phyloP scores from a whole-genome alignment of 2,113 vertebrate genomes.

The Hydrochoerus hydrochaeris region DNA sequence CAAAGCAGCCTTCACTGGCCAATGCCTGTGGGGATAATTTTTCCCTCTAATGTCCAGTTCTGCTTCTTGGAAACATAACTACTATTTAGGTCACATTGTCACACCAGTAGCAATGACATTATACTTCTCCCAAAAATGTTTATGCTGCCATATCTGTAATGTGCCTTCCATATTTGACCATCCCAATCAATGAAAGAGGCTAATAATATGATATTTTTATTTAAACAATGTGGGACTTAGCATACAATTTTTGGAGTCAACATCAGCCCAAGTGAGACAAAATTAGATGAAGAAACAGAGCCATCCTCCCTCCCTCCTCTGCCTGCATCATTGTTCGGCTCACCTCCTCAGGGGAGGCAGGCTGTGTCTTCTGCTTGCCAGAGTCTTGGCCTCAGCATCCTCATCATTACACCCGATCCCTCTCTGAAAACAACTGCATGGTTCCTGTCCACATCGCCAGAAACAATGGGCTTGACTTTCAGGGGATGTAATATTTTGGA shows the following conservation, averaged over 20 bases:
- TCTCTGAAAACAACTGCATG: background rate
- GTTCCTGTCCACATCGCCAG: background rate
- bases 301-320: fast-evolving
- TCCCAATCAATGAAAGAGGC: background rate
- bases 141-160: background rate
- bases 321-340: background rate
- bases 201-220: background rate
- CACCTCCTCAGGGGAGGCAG: background rate
- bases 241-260: background rate
- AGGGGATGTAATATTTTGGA: background rate
- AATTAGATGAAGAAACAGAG: background rate
- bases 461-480: background rate
- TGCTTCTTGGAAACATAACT: background rate
- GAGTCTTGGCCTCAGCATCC: background rate
- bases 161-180: background rate
- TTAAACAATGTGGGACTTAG: background rate
- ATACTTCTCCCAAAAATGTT: background rate
- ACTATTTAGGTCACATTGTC: background rate
- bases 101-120: background rate
- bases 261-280: background rate
- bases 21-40: background rate
- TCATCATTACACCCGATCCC: background rate
- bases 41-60: background rate
- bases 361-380: background rate
- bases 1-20: background rate